phyloP scores from a whole-genome alignment of 2,797 vertebrate genomes.

The Pachyuromys duprasi region DNA sequence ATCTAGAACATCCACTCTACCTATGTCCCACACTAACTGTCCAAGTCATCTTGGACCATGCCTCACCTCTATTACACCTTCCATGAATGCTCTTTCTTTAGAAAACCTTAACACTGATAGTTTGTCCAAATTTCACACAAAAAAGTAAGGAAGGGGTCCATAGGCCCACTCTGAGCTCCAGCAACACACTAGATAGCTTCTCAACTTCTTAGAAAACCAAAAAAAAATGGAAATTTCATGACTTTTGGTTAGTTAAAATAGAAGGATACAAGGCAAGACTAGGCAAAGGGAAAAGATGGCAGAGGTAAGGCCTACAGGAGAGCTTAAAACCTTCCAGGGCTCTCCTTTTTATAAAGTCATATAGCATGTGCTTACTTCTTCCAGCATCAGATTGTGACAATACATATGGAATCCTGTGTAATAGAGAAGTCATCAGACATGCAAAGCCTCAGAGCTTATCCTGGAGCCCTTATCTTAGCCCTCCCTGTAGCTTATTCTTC shows the following conservation, averaged over 20 bases:
- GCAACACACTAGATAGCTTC: background rate
- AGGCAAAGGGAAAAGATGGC: background rate
- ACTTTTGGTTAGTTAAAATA: background rate
- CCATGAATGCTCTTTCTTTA: background rate
- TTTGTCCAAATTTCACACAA: background rate
- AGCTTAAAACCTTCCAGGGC: background rate
- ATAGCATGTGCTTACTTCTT: background rate
- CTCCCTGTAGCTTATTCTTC: background rate
- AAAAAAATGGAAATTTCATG: background rate
- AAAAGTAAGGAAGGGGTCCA: background rate
- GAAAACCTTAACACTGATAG: background rate
- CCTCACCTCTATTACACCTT: background rate
- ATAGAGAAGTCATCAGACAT: background rate
- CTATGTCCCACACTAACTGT: background rate
- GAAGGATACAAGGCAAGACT: background rate
- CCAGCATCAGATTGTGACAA: background rate
- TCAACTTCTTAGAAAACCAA: background rate
- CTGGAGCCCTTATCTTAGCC: fast-evolving
- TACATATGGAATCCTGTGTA: background rate
- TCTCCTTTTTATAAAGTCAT: background rate
- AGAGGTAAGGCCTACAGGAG: background rate
- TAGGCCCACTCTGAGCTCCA: background rate
- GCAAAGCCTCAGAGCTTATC: background rate
- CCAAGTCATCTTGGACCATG: background rate
- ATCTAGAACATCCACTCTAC: background rate